Evolutionary conservation across 2,888 invertebrate genomes (phyloP).

Genomic region (Lamellibrachia columna): DNA sequence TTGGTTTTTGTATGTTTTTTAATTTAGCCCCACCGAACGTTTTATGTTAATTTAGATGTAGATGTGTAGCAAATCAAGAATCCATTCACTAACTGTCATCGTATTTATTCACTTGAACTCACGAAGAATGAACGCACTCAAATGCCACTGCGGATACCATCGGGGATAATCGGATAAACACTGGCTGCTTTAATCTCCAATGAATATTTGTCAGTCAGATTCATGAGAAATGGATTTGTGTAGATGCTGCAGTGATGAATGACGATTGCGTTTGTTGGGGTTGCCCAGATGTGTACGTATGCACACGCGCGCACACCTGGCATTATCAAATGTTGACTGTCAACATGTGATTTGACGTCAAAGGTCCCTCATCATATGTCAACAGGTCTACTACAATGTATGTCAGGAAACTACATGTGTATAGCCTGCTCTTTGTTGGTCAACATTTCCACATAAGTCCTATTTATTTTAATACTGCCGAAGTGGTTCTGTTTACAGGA

Average conservation of each 20-base stretch:
- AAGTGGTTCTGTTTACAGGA: not conserved
- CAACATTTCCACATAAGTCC: not conserved
- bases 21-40: not conserved
- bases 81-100: too few relatives aligned
- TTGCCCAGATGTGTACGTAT: not conserved
- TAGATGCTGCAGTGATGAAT: not conserved
- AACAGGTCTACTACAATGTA: not conserved
- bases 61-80: not conserved
- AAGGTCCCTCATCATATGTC: not conserved
- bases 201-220: not conserved
- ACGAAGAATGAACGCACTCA: not conserved
- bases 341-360: not conserved
- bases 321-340: not conserved
- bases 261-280: not conserved
- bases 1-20: not conserved
- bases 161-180: not conserved
- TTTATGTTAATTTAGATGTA: not conserved
- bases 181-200: not conserved
- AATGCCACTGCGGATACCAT: not conserved
- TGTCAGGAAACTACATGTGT: not conserved
- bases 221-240: not conserved
- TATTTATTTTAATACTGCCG: not conserved
- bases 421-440: not conserved
- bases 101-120: too few relatives aligned
- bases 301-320: not conserved